phyloP scores from a whole-genome alignment of 2,113 vertebrate genomes.

The Hymenochirus boettgeri region DNA sequence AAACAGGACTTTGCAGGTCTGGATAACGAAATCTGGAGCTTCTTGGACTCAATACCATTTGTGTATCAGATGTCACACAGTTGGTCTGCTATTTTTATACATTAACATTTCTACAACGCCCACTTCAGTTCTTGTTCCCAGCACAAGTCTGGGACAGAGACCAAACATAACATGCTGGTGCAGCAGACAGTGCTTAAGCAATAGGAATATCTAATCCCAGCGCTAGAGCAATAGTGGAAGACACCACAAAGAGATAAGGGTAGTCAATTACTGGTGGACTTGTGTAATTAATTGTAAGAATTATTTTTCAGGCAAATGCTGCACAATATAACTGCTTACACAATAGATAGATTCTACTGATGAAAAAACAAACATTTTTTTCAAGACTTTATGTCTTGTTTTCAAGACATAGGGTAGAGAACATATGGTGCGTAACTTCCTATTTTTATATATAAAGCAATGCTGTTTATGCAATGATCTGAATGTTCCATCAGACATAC shows the following conservation, averaged over 20 bases:
- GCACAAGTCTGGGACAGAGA: slow-evolving; percentile 41
- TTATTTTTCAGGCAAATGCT: not conserved
- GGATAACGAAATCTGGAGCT: slow-evolving; percentile 19
- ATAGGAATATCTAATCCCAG: slow-evolving; percentile 1
- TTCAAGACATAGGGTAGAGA: not conserved
- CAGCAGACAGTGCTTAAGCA: slow-evolving; percentile 29
- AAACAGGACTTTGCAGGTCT: slow-evolving; percentile 19
- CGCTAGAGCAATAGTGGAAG: not conserved
- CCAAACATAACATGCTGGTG: slow-evolving; percentile 36
- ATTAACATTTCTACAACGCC: slow-evolving; percentile 36
- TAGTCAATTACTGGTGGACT: not conserved
- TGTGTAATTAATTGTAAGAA: not conserved
- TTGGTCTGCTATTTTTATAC: slow-evolving; percentile 41
- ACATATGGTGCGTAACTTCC: slow-evolving; percentile 1
- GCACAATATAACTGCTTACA: not conserved
- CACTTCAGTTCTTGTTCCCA: slow-evolving; percentile 37
- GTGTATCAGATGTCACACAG: slow-evolving; percentile 40
- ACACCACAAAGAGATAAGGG: not conserved
- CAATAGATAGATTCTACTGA: too few species aligned
- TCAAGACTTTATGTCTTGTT: not conserved
- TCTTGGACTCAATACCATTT: slow-evolving; percentile 18
- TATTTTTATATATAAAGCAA: not conserved
- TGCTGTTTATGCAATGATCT: not conserved
- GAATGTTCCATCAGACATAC: too few species aligned
- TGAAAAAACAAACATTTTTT: too few species aligned